Evolutionary conservation across 2,888 invertebrate genomes (phyloP), one percentile per base, ranked within the genome.

Genomic region (Lepidochitona cinerea): DNA sequence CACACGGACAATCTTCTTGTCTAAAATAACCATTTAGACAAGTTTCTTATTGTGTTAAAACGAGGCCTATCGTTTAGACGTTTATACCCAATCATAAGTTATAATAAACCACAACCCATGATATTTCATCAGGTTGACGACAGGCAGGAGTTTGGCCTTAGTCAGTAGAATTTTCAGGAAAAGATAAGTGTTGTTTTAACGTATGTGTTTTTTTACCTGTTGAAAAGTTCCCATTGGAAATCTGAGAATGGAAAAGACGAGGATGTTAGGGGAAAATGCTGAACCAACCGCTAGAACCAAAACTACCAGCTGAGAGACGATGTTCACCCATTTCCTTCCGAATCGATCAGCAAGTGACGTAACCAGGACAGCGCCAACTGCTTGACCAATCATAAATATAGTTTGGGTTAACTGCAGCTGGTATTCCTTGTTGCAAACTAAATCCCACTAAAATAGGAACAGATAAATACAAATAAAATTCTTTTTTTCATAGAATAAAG

Each of bases 371-470:
- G 84, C 83, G 1, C 84, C 84, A 4, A 83, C 36, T 75, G 84
- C 79, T 18, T 81, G 82, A 3, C 84, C 84, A 37, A 79, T 53
- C 36, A 81, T 79, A 68, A 83, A 76, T 0, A 84, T 71, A 5
- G 84, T 84, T 76, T 81, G 81, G 18, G 83, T 70, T 41, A 75
- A 67, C 65, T 84, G 78, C 41, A 73, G 66, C 74, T 80, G 69
- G 71, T 77, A 80, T n/a, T 54, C 74, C 23, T 70, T 64, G 68
- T 79, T 79, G 41, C 84, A 84, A 12, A 84, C 83, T 68, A 84
- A 71, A 53, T 81, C 79, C 81, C 81, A 84, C 84, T 84, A 77
- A 9, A 74, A 75, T n/a, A n/a, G n/a, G n/a, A n/a, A n/a, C n/a
- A n/a, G n/a, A n/a, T n/a, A n/a, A n/a, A n/a, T n/a, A n/a, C n/a